phyloP scores from a whole-genome alignment of 1,140 invertebrate species.

The Calephelis virginiensis region DNA sequence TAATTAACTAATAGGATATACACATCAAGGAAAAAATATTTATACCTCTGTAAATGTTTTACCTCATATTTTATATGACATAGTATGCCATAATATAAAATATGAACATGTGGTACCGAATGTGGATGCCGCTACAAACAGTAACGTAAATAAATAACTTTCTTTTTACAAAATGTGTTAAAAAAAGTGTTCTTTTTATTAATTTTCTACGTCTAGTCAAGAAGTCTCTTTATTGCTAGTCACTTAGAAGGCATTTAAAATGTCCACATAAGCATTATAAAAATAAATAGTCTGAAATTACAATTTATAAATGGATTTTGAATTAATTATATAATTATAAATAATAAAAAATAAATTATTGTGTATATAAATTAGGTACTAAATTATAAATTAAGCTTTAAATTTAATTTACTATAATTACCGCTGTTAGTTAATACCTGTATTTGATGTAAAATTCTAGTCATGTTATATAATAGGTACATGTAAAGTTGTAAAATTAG shows the following conservation, averaged over 20 bases:
- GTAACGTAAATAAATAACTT: background rate
- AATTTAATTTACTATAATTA: conserved; percentile 1
- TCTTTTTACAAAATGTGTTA: conserved; percentile 25
- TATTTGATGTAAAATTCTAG: conserved; percentile 31
- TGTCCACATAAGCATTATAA: conserved; percentile 2
- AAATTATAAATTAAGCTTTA: background rate
- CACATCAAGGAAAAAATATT: no score
- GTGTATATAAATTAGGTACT: conserved; percentile 8
- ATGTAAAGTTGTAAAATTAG: conserved; percentile 37
- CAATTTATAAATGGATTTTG: background rate
- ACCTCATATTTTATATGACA: no score
- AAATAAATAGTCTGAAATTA: conserved; percentile 13
- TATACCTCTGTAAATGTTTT: no score
- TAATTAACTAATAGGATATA: no score
- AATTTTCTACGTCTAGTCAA: background rate
- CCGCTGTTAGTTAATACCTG: conserved; percentile 14
- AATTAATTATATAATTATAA: background rate
- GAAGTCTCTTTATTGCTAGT: conserved; percentile 4
- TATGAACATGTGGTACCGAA: no score
- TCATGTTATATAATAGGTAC: conserved; percentile 31
- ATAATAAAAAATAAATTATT: background rate
- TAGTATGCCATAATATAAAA: no score
- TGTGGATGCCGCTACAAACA: no score
- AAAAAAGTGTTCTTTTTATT: conserved; percentile 14
- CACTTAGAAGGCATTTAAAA: conserved; percentile 10